These are phyloP conservation scores for Ennomos fuscantarius DNA, from an alignment of 2,888 invertebrate genomes.

Conservation along the genomic window DNA sequence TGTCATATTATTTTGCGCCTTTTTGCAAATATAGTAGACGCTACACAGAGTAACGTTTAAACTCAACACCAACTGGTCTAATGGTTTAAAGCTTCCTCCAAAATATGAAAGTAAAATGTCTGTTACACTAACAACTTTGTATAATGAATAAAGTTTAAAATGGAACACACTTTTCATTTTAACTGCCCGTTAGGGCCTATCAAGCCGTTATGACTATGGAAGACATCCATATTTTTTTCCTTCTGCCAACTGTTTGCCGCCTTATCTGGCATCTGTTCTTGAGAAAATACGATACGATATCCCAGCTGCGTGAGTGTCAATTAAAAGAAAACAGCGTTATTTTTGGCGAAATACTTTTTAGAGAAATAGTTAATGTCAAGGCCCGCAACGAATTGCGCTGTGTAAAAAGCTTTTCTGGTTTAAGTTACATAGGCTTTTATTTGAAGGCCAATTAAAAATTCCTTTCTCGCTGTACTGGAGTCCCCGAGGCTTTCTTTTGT, in stretches of 20 bases:
- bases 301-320: conserved; percentile 41
- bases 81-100: conserved; percentile 57
- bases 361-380: conserved; percentile 48
- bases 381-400: conserved; percentile 50
- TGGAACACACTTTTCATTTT: conserved; percentile 66
- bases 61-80: conserved; percentile 41
- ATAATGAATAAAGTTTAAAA: conserved; percentile 66
- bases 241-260: conserved; percentile 44
- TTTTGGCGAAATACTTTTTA: conserved; percentile 44
- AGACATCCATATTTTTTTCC: conserved; percentile 43
- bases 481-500: conserved; percentile 69
- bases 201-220: conserved; percentile 56
- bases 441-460: conserved; percentile 78
- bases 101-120: conserved; percentile 63
- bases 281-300: conserved; percentile 45
- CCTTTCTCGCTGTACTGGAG: conserved; percentile 60
- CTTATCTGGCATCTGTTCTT: conserved; percentile 48
- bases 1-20: conserved; percentile 13
- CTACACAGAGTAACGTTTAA: conserved; percentile 25
- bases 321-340: conserved; percentile 42
- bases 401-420: conserved; percentile 55
- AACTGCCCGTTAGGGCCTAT: conserved; percentile 65
- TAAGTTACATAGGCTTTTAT: conserved; percentile 67
- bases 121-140: conserved; percentile 60
- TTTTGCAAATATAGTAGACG: conserved; percentile 23